Conservation (phyloP, 2,888 invertebrate species). For the Clepsis dumicolana region DNA sequence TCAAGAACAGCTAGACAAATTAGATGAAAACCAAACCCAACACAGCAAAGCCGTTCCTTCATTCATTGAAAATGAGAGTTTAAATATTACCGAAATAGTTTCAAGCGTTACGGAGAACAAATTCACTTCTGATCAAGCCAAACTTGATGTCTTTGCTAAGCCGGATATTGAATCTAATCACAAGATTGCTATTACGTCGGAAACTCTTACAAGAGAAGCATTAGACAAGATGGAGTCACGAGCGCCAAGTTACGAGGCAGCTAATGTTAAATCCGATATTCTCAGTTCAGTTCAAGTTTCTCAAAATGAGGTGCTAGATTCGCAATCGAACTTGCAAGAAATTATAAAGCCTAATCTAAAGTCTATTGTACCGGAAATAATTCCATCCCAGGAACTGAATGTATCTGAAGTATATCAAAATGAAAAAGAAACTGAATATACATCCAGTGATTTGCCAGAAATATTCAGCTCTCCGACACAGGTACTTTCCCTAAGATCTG, state of each 20-base stretch:
- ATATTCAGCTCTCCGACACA: slow-evolving; percentile 67
- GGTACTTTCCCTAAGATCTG: slow-evolving; percentile 77
- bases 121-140: slow-evolving; percentile 65
- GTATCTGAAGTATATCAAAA: slow-evolving; percentile 70
- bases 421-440: slow-evolving; percentile 72
- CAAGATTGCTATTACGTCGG: slow-evolving; percentile 79
- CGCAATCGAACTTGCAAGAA: slow-evolving; percentile 64
- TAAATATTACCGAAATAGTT: slow-evolving; percentile 86
- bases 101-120: slow-evolving; percentile 81
- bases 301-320: slow-evolving; percentile 77
- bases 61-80: slow-evolving; percentile 85
- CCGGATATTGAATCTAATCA: slow-evolving; percentile 82
- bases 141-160: slow-evolving; percentile 80
- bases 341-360: slow-evolving; percentile 59
- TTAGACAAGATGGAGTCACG: slow-evolving; percentile 60
- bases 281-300: slow-evolving; percentile 69
- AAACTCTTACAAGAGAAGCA: slow-evolving; percentile 72
- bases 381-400: slow-evolving; percentile 60
- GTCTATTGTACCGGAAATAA: slow-evolving; percentile 62
- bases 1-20: slow-evolving; percentile 82
- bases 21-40: slow-evolving; percentile 84
- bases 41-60: slow-evolving; percentile 82
- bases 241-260: slow-evolving; percentile 65
- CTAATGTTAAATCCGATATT: slow-evolving; percentile 63
- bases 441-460: slow-evolving; percentile 50